Conservation (phyloP, 2,797 vertebrate genomes). For the Pseudomugil tenellus region DNA sequence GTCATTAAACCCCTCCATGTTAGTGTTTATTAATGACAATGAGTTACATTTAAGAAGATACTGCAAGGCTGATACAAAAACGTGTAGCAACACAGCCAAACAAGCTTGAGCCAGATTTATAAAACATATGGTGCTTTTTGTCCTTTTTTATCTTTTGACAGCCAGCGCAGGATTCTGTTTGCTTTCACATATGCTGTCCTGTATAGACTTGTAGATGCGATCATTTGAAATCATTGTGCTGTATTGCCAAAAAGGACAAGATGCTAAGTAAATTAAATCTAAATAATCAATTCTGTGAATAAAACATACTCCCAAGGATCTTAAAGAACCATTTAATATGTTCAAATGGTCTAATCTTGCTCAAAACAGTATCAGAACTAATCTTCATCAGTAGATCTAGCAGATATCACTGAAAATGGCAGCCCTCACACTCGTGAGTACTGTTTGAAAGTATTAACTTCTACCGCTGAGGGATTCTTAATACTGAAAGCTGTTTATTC, state of each 20-base stretch:
- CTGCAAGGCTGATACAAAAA: not conserved
- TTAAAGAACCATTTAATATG: not conserved
- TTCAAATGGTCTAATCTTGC: not conserved
- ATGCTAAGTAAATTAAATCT: slow-evolving; percentile 5
- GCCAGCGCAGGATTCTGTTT: not conserved
- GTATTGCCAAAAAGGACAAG: slow-evolving; percentile 4
- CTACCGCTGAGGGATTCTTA: not conserved
- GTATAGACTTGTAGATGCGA: not conserved
- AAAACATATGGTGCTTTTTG: slow-evolving; percentile 1
- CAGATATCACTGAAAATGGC: not conserved
- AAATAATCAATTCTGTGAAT: slow-evolving; percentile 2
- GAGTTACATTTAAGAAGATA: not conserved
- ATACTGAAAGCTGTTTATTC: not conserved
- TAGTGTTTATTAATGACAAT: too few species aligned
- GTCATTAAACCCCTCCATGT: not conserved
- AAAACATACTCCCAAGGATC: not conserved
- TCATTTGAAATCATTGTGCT: slow-evolving; percentile 6
- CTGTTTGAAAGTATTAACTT: not conserved
- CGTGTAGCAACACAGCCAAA: too few species aligned
- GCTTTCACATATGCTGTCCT: not conserved
- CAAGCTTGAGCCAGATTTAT: too few species aligned
- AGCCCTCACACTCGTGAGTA: not conserved
- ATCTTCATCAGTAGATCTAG: not conserved
- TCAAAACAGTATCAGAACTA: not conserved
- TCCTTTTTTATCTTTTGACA: slow-evolving; percentile 3